Evolutionary conservation across 2,888 invertebrate genomes (phyloP).

Genomic region (Uropetala carovei): DNA sequence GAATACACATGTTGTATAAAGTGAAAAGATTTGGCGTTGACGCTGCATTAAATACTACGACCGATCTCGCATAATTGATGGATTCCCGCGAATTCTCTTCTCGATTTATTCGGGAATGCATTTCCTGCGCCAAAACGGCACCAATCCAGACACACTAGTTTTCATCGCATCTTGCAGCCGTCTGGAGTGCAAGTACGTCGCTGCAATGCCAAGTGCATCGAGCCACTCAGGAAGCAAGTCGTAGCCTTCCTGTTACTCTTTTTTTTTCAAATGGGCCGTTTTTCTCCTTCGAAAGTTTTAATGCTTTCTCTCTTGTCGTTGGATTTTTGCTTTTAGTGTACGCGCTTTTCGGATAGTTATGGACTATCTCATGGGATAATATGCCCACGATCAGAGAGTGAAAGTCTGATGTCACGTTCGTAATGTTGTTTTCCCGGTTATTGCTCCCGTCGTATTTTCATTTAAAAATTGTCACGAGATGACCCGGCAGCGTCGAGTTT

Average conservation of each 20-base stretch:
- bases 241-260: not conserved
- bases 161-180: not conserved
- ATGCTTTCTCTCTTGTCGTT: not conserved
- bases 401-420: not conserved
- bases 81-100: not conserved
- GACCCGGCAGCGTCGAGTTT: no score
- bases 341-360: not conserved
- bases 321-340: not conserved
- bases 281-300: not conserved
- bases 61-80: not conserved
- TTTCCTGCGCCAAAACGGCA: not conserved
- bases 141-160: not conserved
- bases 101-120: not conserved
- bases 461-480: no score
- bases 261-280: not conserved
- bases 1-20: not conserved
- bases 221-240: not conserved
- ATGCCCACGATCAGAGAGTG: not conserved
- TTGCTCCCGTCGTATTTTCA: no score
- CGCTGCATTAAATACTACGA: no score
- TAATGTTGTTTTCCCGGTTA: not conserved
- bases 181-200: not conserved
- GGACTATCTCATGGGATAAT: not conserved
- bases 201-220: conserved; percentile 21
- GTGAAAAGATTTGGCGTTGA: not conserved